Conservation (phyloP, 2,113 vertebrate species). For the Hippocampus barbouri region DNA sequence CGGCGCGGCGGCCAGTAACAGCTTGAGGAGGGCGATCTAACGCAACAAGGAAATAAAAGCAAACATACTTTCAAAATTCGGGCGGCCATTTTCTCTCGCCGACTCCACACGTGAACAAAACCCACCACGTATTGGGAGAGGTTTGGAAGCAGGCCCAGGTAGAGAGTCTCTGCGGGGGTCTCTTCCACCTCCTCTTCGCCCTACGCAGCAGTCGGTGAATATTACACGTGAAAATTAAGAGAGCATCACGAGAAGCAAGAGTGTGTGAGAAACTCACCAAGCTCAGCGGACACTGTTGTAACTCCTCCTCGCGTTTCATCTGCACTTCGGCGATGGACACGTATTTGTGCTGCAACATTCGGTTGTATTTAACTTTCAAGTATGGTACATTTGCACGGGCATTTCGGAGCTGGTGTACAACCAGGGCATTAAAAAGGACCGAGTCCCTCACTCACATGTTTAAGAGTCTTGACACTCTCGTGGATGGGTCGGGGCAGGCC, state of each 20-base stretch:
- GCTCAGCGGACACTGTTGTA: conserved; percentile 91
- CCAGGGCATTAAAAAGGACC: too few relatives aligned
- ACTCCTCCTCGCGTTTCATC: conserved; percentile 88
- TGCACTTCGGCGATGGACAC: conserved; percentile 92
- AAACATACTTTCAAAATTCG: neutral
- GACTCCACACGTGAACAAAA: neutral
- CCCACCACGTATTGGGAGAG: conserved; percentile 97
- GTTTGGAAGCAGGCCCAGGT: conserved; percentile 88
- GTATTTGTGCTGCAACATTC: conserved; percentile 85
- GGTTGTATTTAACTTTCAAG: conserved; percentile 4
- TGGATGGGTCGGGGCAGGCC: conserved; percentile 93
- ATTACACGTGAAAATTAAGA: neutral
- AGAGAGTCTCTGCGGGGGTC: conserved; percentile 84
- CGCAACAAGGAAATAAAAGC: conserved; percentile 1
- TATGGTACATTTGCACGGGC: too few relatives aligned
- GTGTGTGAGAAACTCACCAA: conserved; percentile 75
- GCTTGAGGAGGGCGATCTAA: conserved; percentile 94
- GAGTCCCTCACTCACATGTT: conserved; percentile 76
- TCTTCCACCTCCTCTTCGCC: conserved; percentile 92
- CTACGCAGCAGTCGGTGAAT: conserved; percentile 52
- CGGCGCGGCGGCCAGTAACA: conserved; percentile 92
- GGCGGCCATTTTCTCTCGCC: too few relatives aligned
- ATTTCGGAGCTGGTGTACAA: too few relatives aligned
- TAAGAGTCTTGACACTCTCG: conserved; percentile 94
- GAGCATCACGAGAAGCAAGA: neutral